Percentiles rank a stretch among this genome's conserved stretches.
These are phyloP conservation scores for Epistrophe eligans DNA, from an alignment of 2,888 invertebrate species.

Conservation along the genomic window DNA sequence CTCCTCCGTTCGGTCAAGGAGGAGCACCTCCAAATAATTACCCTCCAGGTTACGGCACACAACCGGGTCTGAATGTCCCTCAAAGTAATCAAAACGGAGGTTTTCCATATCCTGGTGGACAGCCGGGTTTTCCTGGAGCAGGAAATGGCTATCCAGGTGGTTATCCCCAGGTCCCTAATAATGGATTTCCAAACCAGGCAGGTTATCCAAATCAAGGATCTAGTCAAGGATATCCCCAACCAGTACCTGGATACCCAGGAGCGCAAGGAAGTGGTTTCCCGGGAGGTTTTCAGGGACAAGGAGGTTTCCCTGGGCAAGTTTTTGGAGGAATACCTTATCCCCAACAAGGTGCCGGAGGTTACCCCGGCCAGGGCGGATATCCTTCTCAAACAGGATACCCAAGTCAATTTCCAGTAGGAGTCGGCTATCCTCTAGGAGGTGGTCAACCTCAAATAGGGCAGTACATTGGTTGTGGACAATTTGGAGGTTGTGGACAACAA, in stretches of 20 bases:
- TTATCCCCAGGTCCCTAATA: constrained; percentile 46
- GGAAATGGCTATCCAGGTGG: constrained; percentile 70
- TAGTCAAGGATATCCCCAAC: constrained; percentile 42
- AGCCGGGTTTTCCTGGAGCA: constrained; percentile 73
- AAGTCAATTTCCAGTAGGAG: constrained; percentile 73
- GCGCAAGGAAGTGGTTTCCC: constrained; percentile 30
- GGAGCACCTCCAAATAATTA: constrained; percentile 85
- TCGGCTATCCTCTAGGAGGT: constrained; percentile 69
- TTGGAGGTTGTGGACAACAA: constrained; percentile 31
- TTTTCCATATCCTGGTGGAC: constrained; percentile 72
- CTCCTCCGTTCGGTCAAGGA: constrained; percentile 83
- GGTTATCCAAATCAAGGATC: constrained; percentile 59
- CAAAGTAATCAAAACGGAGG: constrained; percentile 54
- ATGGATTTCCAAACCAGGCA: constrained; percentile 50
- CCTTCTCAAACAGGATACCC: constrained; percentile 53
- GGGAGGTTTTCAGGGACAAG: constrained; percentile 55
- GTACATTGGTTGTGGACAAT: constrained; percentile 51
- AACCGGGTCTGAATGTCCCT: constrained; percentile 54
- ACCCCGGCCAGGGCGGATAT: constrained; percentile 47
- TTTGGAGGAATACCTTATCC: constrained; percentile 76
- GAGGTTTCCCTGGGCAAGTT: constrained; percentile 57
- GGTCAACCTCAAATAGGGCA: constrained; percentile 75
- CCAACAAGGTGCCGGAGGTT: constrained; percentile 36
- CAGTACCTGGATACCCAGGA: constrained; percentile 60
- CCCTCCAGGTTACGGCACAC: constrained; percentile 77